phyloP scores from a whole-genome alignment of 2,888 invertebrate species.

The Odontocerum albicorne region DNA sequence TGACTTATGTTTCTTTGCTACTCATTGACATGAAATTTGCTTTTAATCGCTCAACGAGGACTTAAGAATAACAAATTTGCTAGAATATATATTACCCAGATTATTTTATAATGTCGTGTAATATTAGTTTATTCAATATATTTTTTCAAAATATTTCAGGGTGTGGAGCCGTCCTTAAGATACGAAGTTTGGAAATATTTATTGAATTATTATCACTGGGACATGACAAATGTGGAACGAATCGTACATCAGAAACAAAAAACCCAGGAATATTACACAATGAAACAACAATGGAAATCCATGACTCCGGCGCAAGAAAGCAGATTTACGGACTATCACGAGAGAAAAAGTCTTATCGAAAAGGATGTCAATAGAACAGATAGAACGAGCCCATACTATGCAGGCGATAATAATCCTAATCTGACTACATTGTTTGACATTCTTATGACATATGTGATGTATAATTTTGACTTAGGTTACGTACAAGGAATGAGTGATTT shows the following conservation, averaged over 20 bases:
- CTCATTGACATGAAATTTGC: too few species aligned
- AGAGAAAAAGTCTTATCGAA: constrained; percentile 91
- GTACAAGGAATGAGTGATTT: constrained; percentile 98
- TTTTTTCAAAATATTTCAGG: too few species aligned
- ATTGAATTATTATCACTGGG: constrained; percentile 86
- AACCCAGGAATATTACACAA: constrained; percentile 85
- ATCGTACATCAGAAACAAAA: constrained; percentile 69
- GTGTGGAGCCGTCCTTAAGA: constrained; percentile 74
- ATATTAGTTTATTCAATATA: too few species aligned
- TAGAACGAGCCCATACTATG: constrained; percentile 84
- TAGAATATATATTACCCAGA: too few species aligned
- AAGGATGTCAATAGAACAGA: constrained; percentile 98
- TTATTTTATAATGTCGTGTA: too few species aligned
- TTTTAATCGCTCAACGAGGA: too few species aligned
- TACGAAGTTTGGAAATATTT: constrained; percentile 94
- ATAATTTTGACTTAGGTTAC: constrained; percentile 96
- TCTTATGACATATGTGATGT: constrained; percentile 98
- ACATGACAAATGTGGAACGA: constrained; percentile 72
- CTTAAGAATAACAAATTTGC: too few species aligned
- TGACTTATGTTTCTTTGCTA: too few species aligned
- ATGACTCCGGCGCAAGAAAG: constrained; percentile 86
- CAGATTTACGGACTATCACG: constrained; percentile 84
- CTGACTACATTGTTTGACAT: constrained; percentile 84
- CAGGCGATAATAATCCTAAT: constrained; percentile 93
- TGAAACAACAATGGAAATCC: constrained; percentile 97